Evolutionary conservation across 1,140 invertebrate species (phyloP), one percentile per base, ranked within the genome.

Genomic region (Sarcophaga peregrina): DNA sequence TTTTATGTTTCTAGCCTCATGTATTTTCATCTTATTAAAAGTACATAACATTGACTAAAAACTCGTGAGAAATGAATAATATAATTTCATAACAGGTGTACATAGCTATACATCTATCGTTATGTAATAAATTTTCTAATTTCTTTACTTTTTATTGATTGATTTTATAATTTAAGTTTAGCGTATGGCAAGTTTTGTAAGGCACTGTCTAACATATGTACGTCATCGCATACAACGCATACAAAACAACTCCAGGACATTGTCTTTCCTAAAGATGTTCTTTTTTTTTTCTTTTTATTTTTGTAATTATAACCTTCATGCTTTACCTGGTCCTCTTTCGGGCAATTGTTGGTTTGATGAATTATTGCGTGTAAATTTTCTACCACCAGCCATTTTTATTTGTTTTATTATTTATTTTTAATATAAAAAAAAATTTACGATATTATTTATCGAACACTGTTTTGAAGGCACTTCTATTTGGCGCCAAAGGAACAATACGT

Each of bases 251-350:
- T 17, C 62, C 20, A 72, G 62, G 62, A 72, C 8, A 17, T 25
- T 9, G 13, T 15, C 1, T 25, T 72, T 72, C 37, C 6, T 4
- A 25, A 6, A 20, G 62, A 7, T 7, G 58, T 62, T 13, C 58
- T 72, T 72, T 6, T 25, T 72, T 72, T 20, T 25, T 72, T 72
- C n/a, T 20, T 8, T 25, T 62, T 25, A 72, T 72, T 73, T 37
- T 15, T 46, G 11, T 68, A 20, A 45, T 46, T 7, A 15, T 48
- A 25, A 85, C 25, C 4, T 37, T 2, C 1, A 2, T 37, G 25
- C 25, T 68, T 89, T 90, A 91, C 90, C 90, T 91, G 90, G 90
- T 81, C 90, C 90, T 85, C 90, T 87, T 83, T 90, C 89, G 73
- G 90, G 90, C 82, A 91, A 84, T 82, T 86, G 82, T 87, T 88